Evolutionary conservation across 2,888 invertebrate genomes (phyloP).

Genomic region (Drosophila pseudotakahashii): DNA sequence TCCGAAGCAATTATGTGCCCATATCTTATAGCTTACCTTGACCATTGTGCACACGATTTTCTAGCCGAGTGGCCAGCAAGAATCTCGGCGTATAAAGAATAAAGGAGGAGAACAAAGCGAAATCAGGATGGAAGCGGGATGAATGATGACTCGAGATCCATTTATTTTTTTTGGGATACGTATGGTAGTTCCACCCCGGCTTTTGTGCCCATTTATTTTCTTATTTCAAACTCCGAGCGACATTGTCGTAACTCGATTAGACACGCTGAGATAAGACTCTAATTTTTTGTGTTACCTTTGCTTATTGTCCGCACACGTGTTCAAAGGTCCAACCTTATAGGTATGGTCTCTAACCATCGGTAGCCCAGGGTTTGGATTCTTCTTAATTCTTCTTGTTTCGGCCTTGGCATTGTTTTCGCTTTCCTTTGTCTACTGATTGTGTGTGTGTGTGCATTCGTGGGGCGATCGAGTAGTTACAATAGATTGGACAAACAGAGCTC

Average conservation of each 20-base stretch:
- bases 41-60: constrained; percentile 66
- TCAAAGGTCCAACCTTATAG: constrained; percentile 43
- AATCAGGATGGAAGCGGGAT: constrained; percentile 47
- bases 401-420: constrained; percentile 78
- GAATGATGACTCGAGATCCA: constrained; percentile 71
- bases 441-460: constrained; percentile 11
- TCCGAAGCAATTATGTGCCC: constrained; percentile 61
- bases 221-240: constrained; percentile 55
- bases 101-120: constrained; percentile 7
- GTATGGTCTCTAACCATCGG: constrained; percentile 31
- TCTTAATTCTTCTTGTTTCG: constrained; percentile 35
- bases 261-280: constrained; percentile 73
- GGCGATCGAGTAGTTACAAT: constrained; percentile 47
- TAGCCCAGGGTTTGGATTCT: constrained; percentile 47
- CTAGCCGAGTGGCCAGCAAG: constrained; percentile 61
- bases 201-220: constrained; percentile 29
- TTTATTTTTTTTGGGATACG: constrained; percentile 45
- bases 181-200: constrained; percentile 15
- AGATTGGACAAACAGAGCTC: not conserved
- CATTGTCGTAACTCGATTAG: constrained; percentile 77
- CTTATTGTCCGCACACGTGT: constrained; percentile 82
- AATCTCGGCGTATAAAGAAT: constrained; percentile 14
- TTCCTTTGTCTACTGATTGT: constrained; percentile 58
- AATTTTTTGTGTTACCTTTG: constrained; percentile 64
- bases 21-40: constrained; percentile 52